A percentile compares a stretch with the other conserved stretches of the same genome.
phyloP scores from a whole-genome alignment of 92 coral and sea anemone genomes.

The Heliopora coerulea region DNA sequence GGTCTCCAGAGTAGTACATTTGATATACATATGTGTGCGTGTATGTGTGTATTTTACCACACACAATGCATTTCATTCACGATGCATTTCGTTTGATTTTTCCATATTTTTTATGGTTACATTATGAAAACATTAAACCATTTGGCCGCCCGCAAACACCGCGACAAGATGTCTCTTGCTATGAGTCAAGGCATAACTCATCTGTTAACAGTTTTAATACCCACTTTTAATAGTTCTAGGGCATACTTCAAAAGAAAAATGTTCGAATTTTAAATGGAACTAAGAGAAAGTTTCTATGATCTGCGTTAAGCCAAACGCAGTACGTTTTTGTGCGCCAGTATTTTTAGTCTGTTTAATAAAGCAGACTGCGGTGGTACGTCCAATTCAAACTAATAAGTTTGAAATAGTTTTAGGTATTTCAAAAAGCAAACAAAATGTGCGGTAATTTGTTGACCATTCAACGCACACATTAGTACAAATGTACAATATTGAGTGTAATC shows the following conservation, averaged over 20 bases:
- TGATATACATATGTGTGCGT: too few relatives aligned
- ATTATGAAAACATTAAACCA: not conserved
- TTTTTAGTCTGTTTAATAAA: too few relatives aligned
- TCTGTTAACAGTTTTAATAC: slow-evolving; percentile 19
- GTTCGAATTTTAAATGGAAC: too few relatives aligned
- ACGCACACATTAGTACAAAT: not conserved
- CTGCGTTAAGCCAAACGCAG: too few relatives aligned
- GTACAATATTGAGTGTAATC: not conserved
- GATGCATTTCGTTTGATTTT: too few relatives aligned
- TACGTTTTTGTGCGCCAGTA: too few relatives aligned
- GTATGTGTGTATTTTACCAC: too few relatives aligned
- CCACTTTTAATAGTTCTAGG: not conserved
- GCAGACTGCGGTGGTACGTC: too few relatives aligned
- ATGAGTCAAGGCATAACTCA: not conserved
- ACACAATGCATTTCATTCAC: too few relatives aligned
- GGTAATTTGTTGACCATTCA: not conserved
- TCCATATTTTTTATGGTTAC: too few relatives aligned
- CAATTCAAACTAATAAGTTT: not conserved
- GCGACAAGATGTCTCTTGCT: slow-evolving; percentile 24
- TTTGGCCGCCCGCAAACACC: slow-evolving; percentile 27
- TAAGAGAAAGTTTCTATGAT: too few relatives aligned
- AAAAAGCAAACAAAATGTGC: not conserved
- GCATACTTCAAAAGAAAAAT: not conserved
- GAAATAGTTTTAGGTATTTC: not conserved
- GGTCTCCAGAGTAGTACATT: too few relatives aligned